phyloP scores from a whole-genome alignment of 2,888 invertebrate genomes.

The Phymatocera aterrima region DNA sequence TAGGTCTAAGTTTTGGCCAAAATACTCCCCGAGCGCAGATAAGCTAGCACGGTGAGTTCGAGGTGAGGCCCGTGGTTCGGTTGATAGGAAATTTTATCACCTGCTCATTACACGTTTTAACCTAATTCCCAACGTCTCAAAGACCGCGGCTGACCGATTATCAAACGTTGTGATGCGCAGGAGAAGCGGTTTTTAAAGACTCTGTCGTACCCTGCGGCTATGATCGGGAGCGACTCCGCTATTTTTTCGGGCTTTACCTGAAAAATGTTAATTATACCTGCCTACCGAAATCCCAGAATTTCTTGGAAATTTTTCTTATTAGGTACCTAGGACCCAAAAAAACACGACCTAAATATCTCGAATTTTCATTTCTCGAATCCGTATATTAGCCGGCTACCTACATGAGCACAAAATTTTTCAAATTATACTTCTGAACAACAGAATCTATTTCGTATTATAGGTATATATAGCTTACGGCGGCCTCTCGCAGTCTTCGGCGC shows the following conservation, averaged over 20 bases:
- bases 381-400: too few species aligned
- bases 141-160: neutral
- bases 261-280: neutral
- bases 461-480: too few species aligned
- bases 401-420: too few species aligned
- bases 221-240: neutral
- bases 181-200: neutral
- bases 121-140: neutral
- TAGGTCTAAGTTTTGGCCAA: neutral
- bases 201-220: neutral
- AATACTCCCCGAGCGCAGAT: neutral
- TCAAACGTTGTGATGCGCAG: neutral
- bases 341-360: too few species aligned
- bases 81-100: slow-evolving; percentile 6
- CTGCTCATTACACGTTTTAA: neutral
- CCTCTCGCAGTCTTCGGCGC: neutral
- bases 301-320: neutral
- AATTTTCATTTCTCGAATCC: too few species aligned
- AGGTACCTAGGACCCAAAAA: too few species aligned
- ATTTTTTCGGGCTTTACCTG: neutral
- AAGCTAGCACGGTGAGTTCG: neutral
- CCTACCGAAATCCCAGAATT: neutral
- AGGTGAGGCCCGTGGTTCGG: neutral
- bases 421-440: too few species aligned
- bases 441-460: too few species aligned